phyloP scores from a whole-genome alignment of 2,888 invertebrate species.

The Andrena bicolor region DNA sequence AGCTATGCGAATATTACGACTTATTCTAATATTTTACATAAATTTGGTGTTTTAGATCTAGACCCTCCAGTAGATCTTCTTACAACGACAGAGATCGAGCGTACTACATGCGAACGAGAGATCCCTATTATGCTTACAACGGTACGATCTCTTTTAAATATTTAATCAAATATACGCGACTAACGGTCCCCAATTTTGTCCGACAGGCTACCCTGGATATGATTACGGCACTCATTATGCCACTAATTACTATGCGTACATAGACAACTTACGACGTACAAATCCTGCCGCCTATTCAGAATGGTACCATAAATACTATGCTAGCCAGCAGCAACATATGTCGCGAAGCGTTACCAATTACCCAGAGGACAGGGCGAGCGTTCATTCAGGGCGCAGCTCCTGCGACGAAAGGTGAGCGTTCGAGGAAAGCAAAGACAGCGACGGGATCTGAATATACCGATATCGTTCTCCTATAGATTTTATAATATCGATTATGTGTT shows the following conservation, averaged over 20 bases:
- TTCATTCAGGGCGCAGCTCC: slow-evolving; percentile 94
- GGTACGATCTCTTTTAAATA: slow-evolving; percentile 61
- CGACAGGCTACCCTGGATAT: slow-evolving; percentile 78
- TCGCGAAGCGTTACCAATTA: slow-evolving; percentile 79
- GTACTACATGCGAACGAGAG: slow-evolving; percentile 79
- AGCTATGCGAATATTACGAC: neutral
- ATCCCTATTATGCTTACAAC: slow-evolving; percentile 82
- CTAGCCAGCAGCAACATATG: slow-evolving; percentile 80
- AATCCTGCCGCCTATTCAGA: slow-evolving; percentile 93
- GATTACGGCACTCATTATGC: slow-evolving; percentile 80
- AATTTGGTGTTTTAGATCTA: slow-evolving; percentile 74
- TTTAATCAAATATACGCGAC: slow-evolving; percentile 1
- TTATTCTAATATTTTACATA: neutral
- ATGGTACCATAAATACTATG: slow-evolving; percentile 91
- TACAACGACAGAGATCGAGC: slow-evolving; percentile 83
- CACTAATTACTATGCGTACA: slow-evolving; percentile 88
- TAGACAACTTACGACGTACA: slow-evolving; percentile 91
- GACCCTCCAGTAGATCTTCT: slow-evolving; percentile 84
- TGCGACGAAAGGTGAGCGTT: slow-evolving; percentile 89
- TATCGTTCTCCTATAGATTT: slow-evolving; percentile 40
- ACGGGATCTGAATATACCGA: slow-evolving; percentile 2
- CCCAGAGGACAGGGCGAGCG: slow-evolving; percentile 90
- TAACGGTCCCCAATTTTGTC: neutral
- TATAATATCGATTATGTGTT: slow-evolving; percentile 73
- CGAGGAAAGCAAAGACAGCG: neutral